Percentiles rank a stretch among this genome's conserved stretches.
These are phyloP conservation scores for Pseudomugil tenellus DNA, from an alignment of 2,797 vertebrate genomes.

Conservation along the genomic window DNA sequence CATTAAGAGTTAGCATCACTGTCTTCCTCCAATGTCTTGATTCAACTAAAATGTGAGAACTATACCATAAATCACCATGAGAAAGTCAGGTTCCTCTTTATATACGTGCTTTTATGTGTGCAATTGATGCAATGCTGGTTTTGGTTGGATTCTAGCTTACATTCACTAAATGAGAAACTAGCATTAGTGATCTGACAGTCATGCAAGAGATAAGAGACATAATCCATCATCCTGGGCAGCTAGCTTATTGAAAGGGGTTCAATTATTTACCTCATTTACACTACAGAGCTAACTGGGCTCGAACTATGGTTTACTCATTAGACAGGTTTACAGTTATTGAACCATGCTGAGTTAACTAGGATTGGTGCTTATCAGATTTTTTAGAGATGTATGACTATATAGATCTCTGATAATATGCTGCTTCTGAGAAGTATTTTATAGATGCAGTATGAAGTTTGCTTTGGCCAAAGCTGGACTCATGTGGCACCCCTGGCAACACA, in stretches of 20 bases:
- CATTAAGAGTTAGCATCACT: neutral
- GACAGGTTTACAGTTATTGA: conserved; percentile 38
- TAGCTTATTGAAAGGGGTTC: conserved; percentile 70
- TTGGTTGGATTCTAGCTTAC: conserved; percentile 27
- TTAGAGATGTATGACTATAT: conserved; percentile 11
- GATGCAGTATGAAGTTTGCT: conserved; percentile 10
- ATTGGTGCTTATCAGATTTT: conserved; percentile 36
- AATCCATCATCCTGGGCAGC: conserved; percentile 61
- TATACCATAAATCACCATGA: conserved; percentile 29
- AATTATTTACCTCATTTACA: conserved; percentile 76
- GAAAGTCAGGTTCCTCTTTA: conserved; percentile 43
- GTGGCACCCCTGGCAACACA: conserved; percentile 18
- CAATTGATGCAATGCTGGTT: conserved; percentile 16
- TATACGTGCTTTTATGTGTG: conserved; percentile 15
- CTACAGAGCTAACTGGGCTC: conserved; percentile 43
- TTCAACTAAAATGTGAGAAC: conserved; percentile 16
- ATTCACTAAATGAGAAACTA: conserved; percentile 35
- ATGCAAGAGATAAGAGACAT: conserved; percentile 68
- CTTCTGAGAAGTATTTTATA: conserved; percentile 24
- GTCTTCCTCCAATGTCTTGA: conserved; percentile 9
- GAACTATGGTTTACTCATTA: conserved; percentile 59
- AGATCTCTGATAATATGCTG: conserved; percentile 1
- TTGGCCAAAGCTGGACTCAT: conserved; percentile 23
- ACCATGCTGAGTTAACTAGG: conserved; percentile 21
- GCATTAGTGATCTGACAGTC: conserved; percentile 45